Evolutionary conservation across 1,140 invertebrate species (phyloP), one percentile per base, ranked within the genome.

Genomic region (Cydia strobilella): DNA sequence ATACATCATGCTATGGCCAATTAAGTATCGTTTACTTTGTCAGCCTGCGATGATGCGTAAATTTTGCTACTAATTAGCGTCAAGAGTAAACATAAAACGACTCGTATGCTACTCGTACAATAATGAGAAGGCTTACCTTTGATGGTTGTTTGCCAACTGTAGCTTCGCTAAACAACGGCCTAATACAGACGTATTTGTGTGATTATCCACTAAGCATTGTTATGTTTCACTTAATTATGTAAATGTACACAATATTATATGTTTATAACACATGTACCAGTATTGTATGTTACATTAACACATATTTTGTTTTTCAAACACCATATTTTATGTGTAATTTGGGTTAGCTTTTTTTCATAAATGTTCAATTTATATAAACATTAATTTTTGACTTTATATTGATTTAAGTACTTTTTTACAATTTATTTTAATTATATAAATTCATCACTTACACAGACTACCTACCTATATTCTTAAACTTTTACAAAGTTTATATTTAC

Each of bases 111-210:
- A 54, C n/a, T n/a, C n/a, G n/a, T n/a, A n/a, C 51, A 66, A 66
- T 69, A 69, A 69, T 69, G 63, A 18, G 25, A 6, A 35, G 63
- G 65, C 65, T 42, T 69, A 69, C 65, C 65, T 69, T 69, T 31
- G 63, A 66, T 35, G n/a, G 15, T n/a, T 69, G 31, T 35, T 69
- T 69, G 35, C 31, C 18, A 39, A 69, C 65, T 69, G 15, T 18
- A 10, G 25, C 27, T 20, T 69, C 27, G 25, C 27, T 18, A 9
- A 35, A 39, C 65, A 69, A 42, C 65, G 18, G 2, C 2, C 7
- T 69, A 69, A 69, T 69, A 42, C 7, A 59, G 9, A 59, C 54
- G 65, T 69, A 66, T 69, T 42, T 69, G 65, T 69, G 1, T 48
- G 45, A 48, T 51, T 51, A 51, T 51, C 15, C 63, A 69, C n/a